A percentile compares a stretch with the other conserved stretches of the same genome.
Evolutionary conservation across 2,888 invertebrate species (phyloP).

Genomic region (Meteorus colon): DNA sequence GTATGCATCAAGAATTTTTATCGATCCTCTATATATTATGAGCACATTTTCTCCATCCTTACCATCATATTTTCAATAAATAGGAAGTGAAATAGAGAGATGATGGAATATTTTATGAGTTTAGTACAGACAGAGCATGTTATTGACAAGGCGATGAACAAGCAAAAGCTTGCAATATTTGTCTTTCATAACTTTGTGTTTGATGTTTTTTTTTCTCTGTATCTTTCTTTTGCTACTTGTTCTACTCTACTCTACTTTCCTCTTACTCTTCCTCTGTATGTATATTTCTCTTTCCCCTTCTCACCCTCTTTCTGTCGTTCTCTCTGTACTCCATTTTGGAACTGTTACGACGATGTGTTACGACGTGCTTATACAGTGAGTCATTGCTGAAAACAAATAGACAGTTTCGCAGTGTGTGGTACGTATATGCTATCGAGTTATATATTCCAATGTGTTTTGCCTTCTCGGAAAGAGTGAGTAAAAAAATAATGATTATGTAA

Average conservation of each 20-base stretch:
- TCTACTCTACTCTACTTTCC: not conserved
- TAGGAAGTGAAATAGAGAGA: not conserved
- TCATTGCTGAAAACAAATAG: constrained; percentile 59
- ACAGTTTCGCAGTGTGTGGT: constrained; percentile 28
- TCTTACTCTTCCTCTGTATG: not conserved
- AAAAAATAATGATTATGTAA: no score
- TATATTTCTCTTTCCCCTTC: not conserved
- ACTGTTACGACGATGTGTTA: constrained; percentile 36
- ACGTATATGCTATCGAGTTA: not conserved
- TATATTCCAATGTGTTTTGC: not conserved
- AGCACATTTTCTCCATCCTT: not conserved
- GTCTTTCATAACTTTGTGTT: constrained; percentile 8
- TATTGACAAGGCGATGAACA: constrained; percentile 27
- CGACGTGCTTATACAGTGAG: constrained; percentile 53
- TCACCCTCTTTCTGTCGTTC: not conserved
- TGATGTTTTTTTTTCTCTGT: not conserved
- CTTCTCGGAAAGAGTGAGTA: not conserved
- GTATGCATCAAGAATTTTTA: no score
- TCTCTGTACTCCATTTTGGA: constrained; percentile 2
- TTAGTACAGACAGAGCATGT: not conserved
- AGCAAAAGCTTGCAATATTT: not conserved
- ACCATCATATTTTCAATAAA: not conserved
- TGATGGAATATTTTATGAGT: constrained; percentile 11
- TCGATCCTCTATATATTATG: not conserved
- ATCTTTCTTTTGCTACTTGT: not conserved